Base-by-base conservation (phyloP, 2,888 invertebrate species). In the Disparrhopalites patrizii region DNA sequence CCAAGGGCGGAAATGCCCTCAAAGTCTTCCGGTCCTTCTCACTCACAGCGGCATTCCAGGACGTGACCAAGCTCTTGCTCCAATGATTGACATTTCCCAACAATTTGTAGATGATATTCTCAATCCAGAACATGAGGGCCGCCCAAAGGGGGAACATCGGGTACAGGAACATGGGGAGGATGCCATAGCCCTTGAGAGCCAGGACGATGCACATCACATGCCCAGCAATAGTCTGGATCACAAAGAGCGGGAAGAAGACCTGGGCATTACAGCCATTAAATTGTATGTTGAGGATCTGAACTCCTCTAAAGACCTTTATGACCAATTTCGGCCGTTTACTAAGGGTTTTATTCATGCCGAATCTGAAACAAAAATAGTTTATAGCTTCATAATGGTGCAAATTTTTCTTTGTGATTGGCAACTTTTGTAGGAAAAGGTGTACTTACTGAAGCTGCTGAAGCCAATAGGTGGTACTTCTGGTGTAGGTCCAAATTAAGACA, bases 1-100 rank as follows among this genome's bases (percentile, higher is more conserved):
- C 52, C 52, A 52, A 27, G 27, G 52, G 52, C 4, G 27, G 52
- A 3, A 25, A 52, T 52, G 52, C 27, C 52, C 13, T 52, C 15
- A 52, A 13, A n/a, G 27, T 52, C 27, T 25, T 52, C n/a, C 52
- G 2, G 13, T 18, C 27, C n/a, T 3, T 27, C 2, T 3, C 1
- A n/a, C 52, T 30, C 25, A 52, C 52, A 3, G 30, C 52, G 2
- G 3, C 27, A 8, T 13, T 27, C 52, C 52, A 52, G 1, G 52
- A 52, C 15, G 13, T 23, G 3, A 52, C 52, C 27, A 52, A 52
- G 27, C 1, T 52, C 15, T 28, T 27, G 8, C 28, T 28, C 15
- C n/a, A 25, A 27, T 52, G 52, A 27, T 52, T 52, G 1, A 52
- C 28, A 5, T 7, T n/a, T 10, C 52, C 52, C 25, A 52, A 27